Evolutionary conservation across 2,888 invertebrate species (phyloP), one percentile per base, ranked within the genome.

Genomic region (Ophion slaviceki): DNA sequence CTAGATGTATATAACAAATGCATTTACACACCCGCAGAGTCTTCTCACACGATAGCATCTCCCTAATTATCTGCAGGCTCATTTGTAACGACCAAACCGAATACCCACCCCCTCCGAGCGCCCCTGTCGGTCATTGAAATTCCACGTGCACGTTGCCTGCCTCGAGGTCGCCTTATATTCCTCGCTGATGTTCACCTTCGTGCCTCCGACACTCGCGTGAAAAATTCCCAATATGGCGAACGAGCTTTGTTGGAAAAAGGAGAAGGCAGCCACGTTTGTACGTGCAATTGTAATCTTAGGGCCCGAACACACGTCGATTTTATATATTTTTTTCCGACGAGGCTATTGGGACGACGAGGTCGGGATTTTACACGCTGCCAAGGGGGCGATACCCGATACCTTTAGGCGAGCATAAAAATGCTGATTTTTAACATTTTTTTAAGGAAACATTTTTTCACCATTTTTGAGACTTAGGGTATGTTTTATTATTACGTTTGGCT

Each of bases 41-140:
- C 88, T 92, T 92, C 92, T 92, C 92, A 92, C 92, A 91, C 91
- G 92, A 92, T 92, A 92, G 81, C 88, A 92, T 92, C 92, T 92
- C 89, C 89, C 91, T 92, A 92, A 92, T 92, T 92, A 92, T 91
- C 91, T 90, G 89, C 86, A 88, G 90, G 90, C 91, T 92, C 92
- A 91, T 92, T 92, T 92, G 91, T 92, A 92, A 91, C 90, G 89
- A 91, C 92, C 90, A 92, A 92, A 92, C 91, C 91, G 90, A 89
- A 92, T 91, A 45, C 45, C 53, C 32, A 47, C 91, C 90, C 17
- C 53, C 53, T 53, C 53, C 17, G 53, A 14, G 53, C 66, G 7
- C 36, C 36, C 62, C 88, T 88, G 89, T 89, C 89, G 87, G 88
- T 87, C 87, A 88, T 90, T 90, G 90, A 92, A 91, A 91, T 92